phyloP scores from a whole-genome alignment of 1,140 invertebrate species.

The Aethina tumida region DNA sequence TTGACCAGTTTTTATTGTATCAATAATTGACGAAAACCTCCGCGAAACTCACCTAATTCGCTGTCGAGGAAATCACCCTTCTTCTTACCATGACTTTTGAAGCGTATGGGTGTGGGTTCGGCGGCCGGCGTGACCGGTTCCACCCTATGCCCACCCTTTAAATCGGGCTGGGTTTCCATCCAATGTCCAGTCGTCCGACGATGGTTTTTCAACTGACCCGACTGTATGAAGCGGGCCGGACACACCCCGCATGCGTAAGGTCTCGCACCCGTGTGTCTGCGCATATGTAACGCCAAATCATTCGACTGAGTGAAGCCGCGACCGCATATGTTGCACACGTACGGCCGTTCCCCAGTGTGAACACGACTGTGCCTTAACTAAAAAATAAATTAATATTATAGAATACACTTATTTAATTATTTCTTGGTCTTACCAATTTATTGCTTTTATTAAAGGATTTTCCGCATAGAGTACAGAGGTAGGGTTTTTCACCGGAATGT shows the following conservation, averaged over 20 bases:
- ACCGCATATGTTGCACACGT: slow-evolving; percentile 37
- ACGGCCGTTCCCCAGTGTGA: slow-evolving; percentile 40
- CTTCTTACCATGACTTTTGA: slow-evolving; percentile 28
- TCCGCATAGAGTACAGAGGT: slow-evolving; percentile 46
- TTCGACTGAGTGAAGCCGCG: slow-evolving; percentile 38
- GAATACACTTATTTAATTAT: background rate
- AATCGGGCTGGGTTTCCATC: slow-evolving; percentile 34
- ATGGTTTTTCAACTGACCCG: slow-evolving; percentile 34
- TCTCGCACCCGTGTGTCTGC: slow-evolving; percentile 32
- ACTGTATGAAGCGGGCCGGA: slow-evolving; percentile 35
- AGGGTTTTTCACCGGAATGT: slow-evolving; percentile 47
- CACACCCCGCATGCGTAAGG: slow-evolving; percentile 35
- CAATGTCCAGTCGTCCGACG: slow-evolving; percentile 33
- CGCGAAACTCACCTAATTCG: too few relatives aligned
- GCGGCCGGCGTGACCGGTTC: slow-evolving; percentile 31
- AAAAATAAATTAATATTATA: slow-evolving; percentile 7
- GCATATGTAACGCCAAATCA: slow-evolving; percentile 37
- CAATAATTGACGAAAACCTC: too few relatives aligned
- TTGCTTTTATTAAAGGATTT: slow-evolving; percentile 37
- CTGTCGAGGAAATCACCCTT: too few relatives aligned
- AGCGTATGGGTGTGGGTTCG: slow-evolving; percentile 32
- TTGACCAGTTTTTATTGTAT: too few relatives aligned
- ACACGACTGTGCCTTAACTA: slow-evolving; percentile 34
- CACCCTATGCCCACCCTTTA: slow-evolving; percentile 35
- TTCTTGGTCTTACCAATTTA: slow-evolving; percentile 30